Percentiles rank a stretch among this genome's conserved stretches.
Evolutionary conservation across 2,797 vertebrate species (phyloP).

Genomic region (Hoplostethus atlanticus): DNA sequence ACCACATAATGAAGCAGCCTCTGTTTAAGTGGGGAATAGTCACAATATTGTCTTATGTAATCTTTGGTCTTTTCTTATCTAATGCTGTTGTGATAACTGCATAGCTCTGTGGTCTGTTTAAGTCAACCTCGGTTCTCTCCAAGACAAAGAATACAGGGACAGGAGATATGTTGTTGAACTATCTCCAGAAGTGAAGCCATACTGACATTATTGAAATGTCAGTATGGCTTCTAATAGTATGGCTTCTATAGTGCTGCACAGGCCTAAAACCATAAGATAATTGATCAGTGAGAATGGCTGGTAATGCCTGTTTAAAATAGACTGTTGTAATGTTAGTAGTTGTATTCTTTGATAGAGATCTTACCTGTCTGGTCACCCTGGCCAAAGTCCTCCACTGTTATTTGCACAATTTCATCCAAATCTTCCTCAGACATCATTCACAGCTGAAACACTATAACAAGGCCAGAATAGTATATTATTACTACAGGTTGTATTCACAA

Average conservation of each 20-base stretch:
- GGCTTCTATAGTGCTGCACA: neutral
- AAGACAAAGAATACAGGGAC: too few species aligned
- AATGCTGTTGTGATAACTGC: too few species aligned
- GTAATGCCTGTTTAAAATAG: neutral
- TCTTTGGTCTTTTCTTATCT: too few species aligned
- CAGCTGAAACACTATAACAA: conserved; percentile 63
- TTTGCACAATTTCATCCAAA: conserved; percentile 97
- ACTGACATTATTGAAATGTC: too few species aligned
- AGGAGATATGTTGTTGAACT: too few species aligned
- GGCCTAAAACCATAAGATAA: neutral
- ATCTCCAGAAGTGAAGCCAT: too few species aligned
- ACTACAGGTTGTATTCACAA: conserved; percentile 3
- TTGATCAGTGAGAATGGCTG: neutral
- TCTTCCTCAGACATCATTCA: conserved; percentile 98
- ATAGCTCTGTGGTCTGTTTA: too few species aligned
- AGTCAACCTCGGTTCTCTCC: too few species aligned
- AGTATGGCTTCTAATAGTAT: too few species aligned
- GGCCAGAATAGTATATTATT: conserved; percentile 31
- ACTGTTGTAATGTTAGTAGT: neutral
- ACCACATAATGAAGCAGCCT: too few species aligned
- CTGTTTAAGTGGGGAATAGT: too few species aligned
- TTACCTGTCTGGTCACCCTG: conserved; percentile 90
- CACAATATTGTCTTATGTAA: too few species aligned
- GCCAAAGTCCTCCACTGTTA: conserved; percentile 94
- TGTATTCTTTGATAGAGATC: conserved; percentile 2